A percentile compares a stretch with the other conserved stretches of the same genome.
Conservation (phyloP, 2,797 vertebrate species). For the Myioborus melanocephalus region DNA sequence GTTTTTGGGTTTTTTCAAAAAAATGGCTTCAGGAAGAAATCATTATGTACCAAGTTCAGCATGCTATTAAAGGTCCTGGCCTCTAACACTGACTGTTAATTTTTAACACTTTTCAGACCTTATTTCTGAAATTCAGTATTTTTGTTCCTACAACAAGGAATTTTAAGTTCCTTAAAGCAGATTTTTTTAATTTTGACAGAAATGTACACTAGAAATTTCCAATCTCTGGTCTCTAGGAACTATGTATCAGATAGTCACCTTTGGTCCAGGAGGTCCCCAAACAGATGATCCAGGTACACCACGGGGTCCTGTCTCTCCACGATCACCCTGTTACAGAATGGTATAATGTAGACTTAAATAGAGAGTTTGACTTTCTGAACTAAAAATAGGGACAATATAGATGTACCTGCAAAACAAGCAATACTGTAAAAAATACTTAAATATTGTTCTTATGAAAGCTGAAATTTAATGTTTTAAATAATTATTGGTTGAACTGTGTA, state of each 20-base stretch:
- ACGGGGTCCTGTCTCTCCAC: constrained; percentile 73
- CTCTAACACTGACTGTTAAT: background rate
- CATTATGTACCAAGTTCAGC: background rate
- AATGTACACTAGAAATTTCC: background rate
- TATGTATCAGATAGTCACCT: constrained; percentile 70
- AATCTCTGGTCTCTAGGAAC: background rate
- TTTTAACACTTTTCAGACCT: background rate
- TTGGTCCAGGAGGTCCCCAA: constrained; percentile 80
- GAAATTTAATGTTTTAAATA: background rate
- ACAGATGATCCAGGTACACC: constrained; percentile 78
- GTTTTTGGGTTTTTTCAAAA: background rate
- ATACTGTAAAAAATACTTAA: background rate
- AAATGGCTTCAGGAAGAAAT: background rate
- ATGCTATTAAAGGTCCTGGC: background rate
- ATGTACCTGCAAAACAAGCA: background rate
- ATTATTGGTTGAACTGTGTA: background rate
- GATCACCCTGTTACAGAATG: constrained; percentile 79
- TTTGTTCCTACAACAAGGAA: background rate
- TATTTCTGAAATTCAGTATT: background rate
- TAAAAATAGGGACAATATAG: background rate
- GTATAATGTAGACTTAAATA: background rate
- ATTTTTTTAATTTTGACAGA: background rate
- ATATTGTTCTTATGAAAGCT: background rate
- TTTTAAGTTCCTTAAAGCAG: background rate
- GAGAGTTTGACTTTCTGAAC: background rate